phyloP scores from a whole-genome alignment of 2,888 invertebrate genomes.

The Eugnorisma glareosa region DNA sequence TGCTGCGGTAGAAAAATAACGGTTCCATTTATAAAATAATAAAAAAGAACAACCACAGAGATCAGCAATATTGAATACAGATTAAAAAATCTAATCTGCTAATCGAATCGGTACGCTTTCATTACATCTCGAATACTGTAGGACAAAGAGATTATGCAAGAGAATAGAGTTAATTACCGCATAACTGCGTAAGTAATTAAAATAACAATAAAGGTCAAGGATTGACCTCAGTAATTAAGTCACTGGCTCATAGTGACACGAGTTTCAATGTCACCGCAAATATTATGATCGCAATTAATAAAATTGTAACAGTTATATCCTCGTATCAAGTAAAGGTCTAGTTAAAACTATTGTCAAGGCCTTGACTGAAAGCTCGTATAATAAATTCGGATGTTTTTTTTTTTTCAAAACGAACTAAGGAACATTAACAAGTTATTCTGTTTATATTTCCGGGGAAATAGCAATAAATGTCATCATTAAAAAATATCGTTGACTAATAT shows the following conservation, averaged over 20 bases:
- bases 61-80: constrained; percentile 21
- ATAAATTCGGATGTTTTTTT: constrained; percentile 23
- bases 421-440: background rate
- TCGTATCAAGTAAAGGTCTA: constrained; percentile 55
- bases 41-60: constrained; percentile 33
- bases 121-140: constrained; percentile 23
- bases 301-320: constrained; percentile 54
- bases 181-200: constrained; percentile 50
- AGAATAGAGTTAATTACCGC: constrained; percentile 37
- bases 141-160: constrained; percentile 44
- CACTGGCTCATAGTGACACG: constrained; percentile 49
- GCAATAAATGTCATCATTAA: constrained; percentile 36
- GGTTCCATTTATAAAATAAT: constrained; percentile 30
- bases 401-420: background rate
- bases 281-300: constrained; percentile 58
- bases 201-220: constrained; percentile 62
- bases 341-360: constrained; percentile 58
- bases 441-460: constrained; percentile 31
- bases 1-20: constrained; percentile 21
- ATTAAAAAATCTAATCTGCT: constrained; percentile 47
- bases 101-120: constrained; percentile 23
- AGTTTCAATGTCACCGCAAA: constrained; percentile 53
- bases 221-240: constrained; percentile 57
- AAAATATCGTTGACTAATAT: constrained; percentile 19
- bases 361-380: constrained; percentile 24